Base-by-base conservation (phyloP, 2,113 vertebrate species). In the Rhabdomys dilectus region DNA sequence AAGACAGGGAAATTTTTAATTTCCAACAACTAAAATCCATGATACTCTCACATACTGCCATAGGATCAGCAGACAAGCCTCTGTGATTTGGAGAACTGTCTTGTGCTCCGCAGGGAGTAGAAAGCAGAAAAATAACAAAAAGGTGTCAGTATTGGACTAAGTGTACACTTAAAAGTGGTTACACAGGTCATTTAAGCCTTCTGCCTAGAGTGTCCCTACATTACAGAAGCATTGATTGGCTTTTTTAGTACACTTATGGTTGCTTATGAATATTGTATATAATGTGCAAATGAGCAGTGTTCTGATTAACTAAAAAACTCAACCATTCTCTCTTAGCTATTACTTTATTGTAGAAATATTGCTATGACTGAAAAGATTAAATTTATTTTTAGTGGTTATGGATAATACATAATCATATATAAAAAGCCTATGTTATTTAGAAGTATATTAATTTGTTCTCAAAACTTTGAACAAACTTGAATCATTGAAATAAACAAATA, bases 261-360 rank as follows among this genome's bases (percentile, higher is more conserved):
- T 97, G 29, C 36, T 88, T 86, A 36, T 92, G 64, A 92, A 93
- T 66, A 72, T 11, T 31, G 5, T 64, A 75, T 68, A 95, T 92
- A 60, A 60, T 39, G 80, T 58, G 5, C 6, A 93, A 88, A 72
- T 66, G 9, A 77, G 42, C 9, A 42, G 1, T 31, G 84, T 88
- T 92, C 26, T 42, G 73, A 84, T 87, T 91, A 89, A 89, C 4
- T 58, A n/a, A 36, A 29, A 29, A 16, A 26, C 7, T 15, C 21
- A 58, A 60, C 34, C 11, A 58, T n/a, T 39, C 13, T 66, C 81
- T 9, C 7, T 94, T 76, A 93, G 15, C 45, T 72, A 58, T 85
- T 48, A 48, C 3, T 77, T 78, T 87, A 70, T 51, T 64, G 45
- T 48, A 94, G 48, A 51, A 84, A 91, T 70, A 77, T 24, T 89